Base-by-base conservation (phyloP, 2,888 invertebrate species). In the Hydroisotoma schaefferi region DNA sequence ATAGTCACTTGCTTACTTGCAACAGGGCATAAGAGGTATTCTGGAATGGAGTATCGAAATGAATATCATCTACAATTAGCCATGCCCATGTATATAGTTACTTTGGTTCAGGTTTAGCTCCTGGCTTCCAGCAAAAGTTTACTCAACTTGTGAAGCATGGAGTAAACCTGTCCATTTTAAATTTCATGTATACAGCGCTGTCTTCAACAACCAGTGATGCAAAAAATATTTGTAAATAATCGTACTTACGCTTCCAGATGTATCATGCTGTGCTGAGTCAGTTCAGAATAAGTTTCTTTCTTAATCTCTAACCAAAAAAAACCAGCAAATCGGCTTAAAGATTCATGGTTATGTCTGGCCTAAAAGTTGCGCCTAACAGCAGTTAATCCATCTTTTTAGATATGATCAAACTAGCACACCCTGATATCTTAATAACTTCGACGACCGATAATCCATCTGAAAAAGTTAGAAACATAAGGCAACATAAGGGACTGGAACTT, bases 141-240 rank as follows among this genome's bases (percentile, higher is more conserved):
- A 15, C 20, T 5, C 5, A 40, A 40, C 8, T 40, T 5, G 40
- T 8, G 40, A 15, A 40, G n/a, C 40, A 15, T 40, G 40, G 20
- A 8, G 40, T 8, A 5, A 40, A 40, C 40, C 40, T 40, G 40
- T 5, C 40, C n/a, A 40, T 15, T 4, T 15, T 15, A 10, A 10
- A 15, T 20, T 40, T 18, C n/a, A 15, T 40, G 40, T 15, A 40
- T 4, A 18, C 40, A 18, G 8, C 20, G 8, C n/a, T 40, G n/a
- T 15, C 40, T 5, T 15, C n/a, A 40, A 18, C n/a, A 18, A 5
- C 40, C n/a, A n/a, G 15, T 15, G n/a, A 40, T 40, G n/a, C 5
- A 40, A 40, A 40, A 40, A 40, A 40, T 40, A 40, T 40, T 40
- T 15, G 40, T 40, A 40, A 40, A 40, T 40, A 40, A 40, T 40